These are phyloP conservation scores for Galerucella pusilla DNA, from an alignment of 2,888 invertebrate genomes.

Conservation along the genomic window DNA sequence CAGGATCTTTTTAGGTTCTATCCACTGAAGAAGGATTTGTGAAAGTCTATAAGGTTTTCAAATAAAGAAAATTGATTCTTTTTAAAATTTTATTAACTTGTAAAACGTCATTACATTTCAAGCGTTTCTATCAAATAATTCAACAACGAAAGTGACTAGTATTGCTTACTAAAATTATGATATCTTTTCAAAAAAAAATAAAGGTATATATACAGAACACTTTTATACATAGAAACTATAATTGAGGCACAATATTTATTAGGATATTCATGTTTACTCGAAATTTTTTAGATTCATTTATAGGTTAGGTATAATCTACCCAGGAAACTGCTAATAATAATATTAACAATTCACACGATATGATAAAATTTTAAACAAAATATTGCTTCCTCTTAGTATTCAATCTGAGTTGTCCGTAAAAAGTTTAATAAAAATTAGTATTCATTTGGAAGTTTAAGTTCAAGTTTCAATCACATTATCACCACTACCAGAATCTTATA, in stretches of 20 bases:
- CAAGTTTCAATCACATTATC: too few relatives aligned
- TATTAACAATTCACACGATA: slow-evolving; percentile 1
- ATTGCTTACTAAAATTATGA: slow-evolving; percentile 56
- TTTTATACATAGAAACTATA: slow-evolving; percentile 41
- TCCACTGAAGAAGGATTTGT: too few relatives aligned
- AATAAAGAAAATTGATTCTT: neutral
- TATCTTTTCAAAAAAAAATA: slow-evolving; percentile 44
- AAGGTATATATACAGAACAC: slow-evolving; percentile 45
- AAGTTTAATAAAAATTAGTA: too few relatives aligned
- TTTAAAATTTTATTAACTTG: slow-evolving; percentile 52
- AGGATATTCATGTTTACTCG: slow-evolving; percentile 34
- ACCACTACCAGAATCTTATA: too few relatives aligned
- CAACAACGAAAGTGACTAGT: slow-evolving; percentile 51
- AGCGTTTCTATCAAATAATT: slow-evolving; percentile 51
- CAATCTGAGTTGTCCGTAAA: neutral
- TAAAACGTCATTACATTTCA: slow-evolving; percentile 53
- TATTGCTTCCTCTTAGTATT: neutral
- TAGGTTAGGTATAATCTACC: neutral
- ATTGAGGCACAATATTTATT: slow-evolving; percentile 49
- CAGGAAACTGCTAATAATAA: slow-evolving; percentile 2
- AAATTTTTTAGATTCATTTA: slow-evolving; percentile 16
- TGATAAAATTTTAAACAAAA: neutral
- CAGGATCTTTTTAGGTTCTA: too few relatives aligned
- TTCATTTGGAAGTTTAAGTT: too few relatives aligned
- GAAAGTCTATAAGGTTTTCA: neutral